phyloP scores from a whole-genome alignment of 1,140 invertebrate genomes.

The Eurytemora carolleeae region DNA sequence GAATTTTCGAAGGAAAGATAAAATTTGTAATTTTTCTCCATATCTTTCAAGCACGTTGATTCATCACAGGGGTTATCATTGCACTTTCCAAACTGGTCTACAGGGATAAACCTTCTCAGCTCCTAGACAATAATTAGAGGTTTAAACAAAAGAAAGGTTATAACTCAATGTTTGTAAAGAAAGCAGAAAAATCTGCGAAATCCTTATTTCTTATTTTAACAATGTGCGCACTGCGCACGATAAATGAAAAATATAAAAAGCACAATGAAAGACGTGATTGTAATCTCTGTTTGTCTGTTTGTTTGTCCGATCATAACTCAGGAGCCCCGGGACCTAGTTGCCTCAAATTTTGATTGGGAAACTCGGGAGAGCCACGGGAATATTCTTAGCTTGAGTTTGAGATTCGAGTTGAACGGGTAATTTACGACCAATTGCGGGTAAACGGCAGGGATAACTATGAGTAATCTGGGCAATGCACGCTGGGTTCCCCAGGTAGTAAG shows the following conservation, averaged over 20 bases:
- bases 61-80: conserved; percentile 17
- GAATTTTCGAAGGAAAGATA: conserved; percentile 33
- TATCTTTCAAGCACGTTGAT: conserved; percentile 1
- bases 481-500: background rate
- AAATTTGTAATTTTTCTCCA: conserved; percentile 25
- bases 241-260: too few relatives aligned
- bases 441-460: too few relatives aligned
- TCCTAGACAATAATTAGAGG: too few relatives aligned
- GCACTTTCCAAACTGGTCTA: conserved; percentile 26
- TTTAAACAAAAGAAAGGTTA: too few relatives aligned
- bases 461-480: too few relatives aligned
- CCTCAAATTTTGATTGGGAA: too few relatives aligned
- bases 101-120: conserved; percentile 34
- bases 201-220: background rate
- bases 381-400: too few relatives aligned
- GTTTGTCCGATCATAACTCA: too few relatives aligned
- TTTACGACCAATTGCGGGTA: background rate
- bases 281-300: too few relatives aligned
- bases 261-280: background rate
- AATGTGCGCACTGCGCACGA: too few relatives aligned
- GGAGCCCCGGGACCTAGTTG: too few relatives aligned
- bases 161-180: conserved; percentile 17
- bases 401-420: background rate
- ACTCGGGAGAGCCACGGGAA: too few relatives aligned
- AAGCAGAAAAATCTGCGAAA: background rate